Percentiles rank a stretch among this genome's conserved stretches.
Evolutionary conservation across 2,888 invertebrate genomes (phyloP).

Genomic region (Oxystoma pomonae): DNA sequence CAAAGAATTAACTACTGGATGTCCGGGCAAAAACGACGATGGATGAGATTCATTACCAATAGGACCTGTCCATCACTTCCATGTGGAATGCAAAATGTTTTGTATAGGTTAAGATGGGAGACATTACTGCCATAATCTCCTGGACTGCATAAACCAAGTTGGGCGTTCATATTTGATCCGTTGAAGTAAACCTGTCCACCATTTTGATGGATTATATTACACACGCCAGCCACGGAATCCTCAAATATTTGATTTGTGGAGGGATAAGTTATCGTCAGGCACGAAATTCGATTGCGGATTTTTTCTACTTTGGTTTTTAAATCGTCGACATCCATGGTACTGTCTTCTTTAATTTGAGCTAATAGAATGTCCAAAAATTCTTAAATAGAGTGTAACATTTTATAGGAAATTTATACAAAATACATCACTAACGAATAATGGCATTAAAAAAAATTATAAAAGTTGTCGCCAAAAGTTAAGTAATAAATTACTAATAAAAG

Average conservation of each 20-base stretch:
- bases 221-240: conserved; percentile 89
- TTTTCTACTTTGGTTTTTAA: conserved; percentile 81
- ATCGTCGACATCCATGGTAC: conserved; percentile 88
- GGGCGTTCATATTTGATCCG: conserved; percentile 99
- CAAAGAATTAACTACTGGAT: conserved; percentile 81
- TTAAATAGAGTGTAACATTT: too few relatives aligned
- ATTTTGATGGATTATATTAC: conserved; percentile 82
- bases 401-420: too few relatives aligned
- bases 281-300: conserved; percentile 75
- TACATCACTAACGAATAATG: too few relatives aligned
- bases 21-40: conserved; percentile 91
- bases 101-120: conserved; percentile 96
- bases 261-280: conserved; percentile 98
- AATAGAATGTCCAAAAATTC: too few relatives aligned
- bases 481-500: too few relatives aligned
- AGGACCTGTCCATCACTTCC: conserved; percentile 99
- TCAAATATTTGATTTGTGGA: conserved; percentile 99
- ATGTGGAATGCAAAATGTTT: conserved; percentile 99
- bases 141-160: conserved; percentile 96
- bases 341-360: conserved; percentile 76
- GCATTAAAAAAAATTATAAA: too few relatives aligned
- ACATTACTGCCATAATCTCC: conserved; percentile 98
- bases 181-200: conserved; percentile 99
- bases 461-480: too few relatives aligned
- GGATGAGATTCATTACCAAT: conserved; percentile 97